phyloP scores from a whole-genome alignment of 2,113 vertebrate species.

The Brienomyrus brachyistius region DNA sequence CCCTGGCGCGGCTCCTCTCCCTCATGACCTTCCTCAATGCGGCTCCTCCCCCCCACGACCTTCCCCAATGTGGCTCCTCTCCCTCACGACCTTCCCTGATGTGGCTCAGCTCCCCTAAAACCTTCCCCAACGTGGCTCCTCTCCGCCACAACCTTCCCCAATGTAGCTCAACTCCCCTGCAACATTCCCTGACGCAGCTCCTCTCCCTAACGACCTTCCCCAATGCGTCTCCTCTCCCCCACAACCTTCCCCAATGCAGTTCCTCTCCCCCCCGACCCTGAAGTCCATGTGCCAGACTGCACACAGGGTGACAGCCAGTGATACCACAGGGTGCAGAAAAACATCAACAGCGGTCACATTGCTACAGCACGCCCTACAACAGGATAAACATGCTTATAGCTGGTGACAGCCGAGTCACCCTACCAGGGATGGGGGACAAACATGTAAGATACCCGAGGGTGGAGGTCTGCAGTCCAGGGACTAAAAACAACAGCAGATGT shows the following conservation, averaged over 20 bases:
- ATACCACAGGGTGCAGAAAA: neutral
- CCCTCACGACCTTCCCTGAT: neutral
- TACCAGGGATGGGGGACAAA: neutral
- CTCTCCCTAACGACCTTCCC: neutral
- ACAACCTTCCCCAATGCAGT: too few relatives aligned
- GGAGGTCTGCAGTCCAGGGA: neutral
- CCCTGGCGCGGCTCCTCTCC: too few relatives aligned
- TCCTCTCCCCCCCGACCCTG: neutral
- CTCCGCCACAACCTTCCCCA: too few relatives aligned
- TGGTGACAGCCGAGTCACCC: too few relatives aligned
- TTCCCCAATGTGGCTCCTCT: too few relatives aligned
- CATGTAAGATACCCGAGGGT: neutral
- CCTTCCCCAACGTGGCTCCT: too few relatives aligned
- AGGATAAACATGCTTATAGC: neutral
- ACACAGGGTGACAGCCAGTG: neutral
- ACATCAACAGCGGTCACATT: neutral
- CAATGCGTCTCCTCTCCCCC: too few relatives aligned
- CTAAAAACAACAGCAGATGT: neutral
- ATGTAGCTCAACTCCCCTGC: too few relatives aligned
- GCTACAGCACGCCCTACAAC: neutral
- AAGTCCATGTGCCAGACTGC: neutral
- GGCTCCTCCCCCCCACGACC: too few relatives aligned
- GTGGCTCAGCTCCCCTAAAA: neutral
- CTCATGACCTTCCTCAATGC: too few relatives aligned
- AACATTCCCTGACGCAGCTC: too few relatives aligned